Conservation (phyloP, 2,888 invertebrate species). For the Clitarchus hookeri region DNA sequence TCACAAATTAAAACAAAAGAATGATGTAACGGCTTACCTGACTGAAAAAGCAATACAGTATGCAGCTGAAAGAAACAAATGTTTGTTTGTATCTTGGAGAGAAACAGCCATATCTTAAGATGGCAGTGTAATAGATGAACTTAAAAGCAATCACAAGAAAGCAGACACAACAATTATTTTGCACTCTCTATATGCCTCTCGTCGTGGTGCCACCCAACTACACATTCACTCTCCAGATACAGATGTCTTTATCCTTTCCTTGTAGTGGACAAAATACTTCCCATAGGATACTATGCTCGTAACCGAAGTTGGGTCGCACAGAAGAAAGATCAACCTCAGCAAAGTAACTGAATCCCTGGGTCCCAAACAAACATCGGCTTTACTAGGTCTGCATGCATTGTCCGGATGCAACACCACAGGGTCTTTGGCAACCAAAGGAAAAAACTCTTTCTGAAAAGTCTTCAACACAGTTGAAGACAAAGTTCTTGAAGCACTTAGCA, state of each 20-base stretch:
- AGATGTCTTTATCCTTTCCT: conserved; percentile 20
- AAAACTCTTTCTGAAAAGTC: neutral
- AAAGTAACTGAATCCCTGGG: conserved; percentile 17
- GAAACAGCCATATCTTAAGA: neutral
- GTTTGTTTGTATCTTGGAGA: neutral
- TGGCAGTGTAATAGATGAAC: neutral
- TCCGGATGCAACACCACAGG: too few relatives aligned
- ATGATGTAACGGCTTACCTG: neutral
- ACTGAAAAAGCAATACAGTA: neutral
- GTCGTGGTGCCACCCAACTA: conserved; percentile 6
- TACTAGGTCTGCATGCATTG: neutral
- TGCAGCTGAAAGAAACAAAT: neutral
- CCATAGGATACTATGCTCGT: neutral
- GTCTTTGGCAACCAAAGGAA: neutral
- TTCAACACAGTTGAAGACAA: conserved; percentile 4
- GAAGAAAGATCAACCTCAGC: neutral
- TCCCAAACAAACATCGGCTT: neutral
- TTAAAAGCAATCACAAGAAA: neutral
- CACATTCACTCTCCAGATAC: conserved; percentile 17
- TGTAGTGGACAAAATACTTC: neutral
- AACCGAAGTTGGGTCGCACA: neutral
- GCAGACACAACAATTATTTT: conserved; percentile 17
- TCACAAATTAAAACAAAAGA: neutral
- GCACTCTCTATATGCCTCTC: neutral
- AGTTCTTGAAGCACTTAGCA: conserved; percentile 11